Base-by-base conservation (phyloP, 2,888 invertebrate species). In the Acrocyrtus sp. region DNA sequence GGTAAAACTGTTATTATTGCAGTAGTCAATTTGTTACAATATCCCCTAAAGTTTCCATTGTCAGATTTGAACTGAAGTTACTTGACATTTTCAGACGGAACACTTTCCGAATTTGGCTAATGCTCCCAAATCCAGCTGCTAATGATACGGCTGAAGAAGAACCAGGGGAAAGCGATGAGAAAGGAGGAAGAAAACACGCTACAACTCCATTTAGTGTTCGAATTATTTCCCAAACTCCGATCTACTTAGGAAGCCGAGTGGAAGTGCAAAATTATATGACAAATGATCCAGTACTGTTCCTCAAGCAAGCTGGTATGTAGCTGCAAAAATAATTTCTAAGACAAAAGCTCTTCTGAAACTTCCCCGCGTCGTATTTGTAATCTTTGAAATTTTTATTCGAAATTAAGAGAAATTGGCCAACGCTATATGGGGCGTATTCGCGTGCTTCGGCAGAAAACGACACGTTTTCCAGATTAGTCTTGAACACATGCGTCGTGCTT, bases 181-280 rank as follows among this genome's bases (percentile, higher is more conserved):
- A 21, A 41, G 47, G 17, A 72, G 29, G n/a, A 62, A 56, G 43
- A 43, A 15, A 41, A 34, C 27, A 8, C 10, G 22, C 34, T 12
- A 34, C 5, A 34, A 27, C 34, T 21, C 61, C 68, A 24, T 68
- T 68, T 19, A 61, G 54, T 29, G 48, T 68, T n/a, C 53, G 68
- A 15, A 45, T 76, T 43, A 58, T 68, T 8, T 63, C 68, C 5
- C 68, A 69, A 57, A 76, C 72, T 17, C 75, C 75, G 22, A 76
- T 76, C 34, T 60, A 69, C 34, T 53, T 73, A 8, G 72, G 72
- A 15, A 56, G 60, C 34, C 45, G 72, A 53, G 34, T 45, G 1
- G 69, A 76, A 69, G 65, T 76, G 4, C 61, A 53, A 27, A 72
- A 69, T n/a, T 76, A 69, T 57, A 68, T 76, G 72, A 76, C 75